phyloP scores from a whole-genome alignment of 2,113 vertebrate genomes.

The Microtus pennsylvanicus region DNA sequence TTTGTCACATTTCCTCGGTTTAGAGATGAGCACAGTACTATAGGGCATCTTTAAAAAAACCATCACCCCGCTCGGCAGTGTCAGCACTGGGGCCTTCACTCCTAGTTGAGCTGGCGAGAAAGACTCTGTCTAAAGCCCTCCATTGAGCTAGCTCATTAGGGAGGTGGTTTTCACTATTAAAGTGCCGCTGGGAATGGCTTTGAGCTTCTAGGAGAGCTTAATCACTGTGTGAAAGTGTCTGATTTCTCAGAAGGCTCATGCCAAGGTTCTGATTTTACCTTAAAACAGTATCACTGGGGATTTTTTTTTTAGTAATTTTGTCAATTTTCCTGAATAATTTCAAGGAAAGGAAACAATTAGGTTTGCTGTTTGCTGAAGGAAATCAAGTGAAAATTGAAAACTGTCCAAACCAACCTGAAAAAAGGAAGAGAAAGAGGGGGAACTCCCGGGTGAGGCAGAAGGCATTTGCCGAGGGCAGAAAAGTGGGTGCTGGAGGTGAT shows the following conservation, averaged over 20 bases:
- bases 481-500: fast-evolving
- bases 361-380: not conserved
- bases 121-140: not conserved
- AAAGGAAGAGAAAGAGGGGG: not conserved
- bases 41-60: not conserved
- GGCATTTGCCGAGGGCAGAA: not conserved
- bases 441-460: not conserved
- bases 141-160: not conserved
- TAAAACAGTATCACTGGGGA: not conserved
- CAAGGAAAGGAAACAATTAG: slow-evolving; percentile 14
- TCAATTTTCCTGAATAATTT: slow-evolving; percentile 32
- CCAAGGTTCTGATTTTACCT: not conserved
- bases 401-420: not conserved
- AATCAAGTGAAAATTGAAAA: not conserved
- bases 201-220: not conserved
- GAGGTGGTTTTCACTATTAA: not conserved
- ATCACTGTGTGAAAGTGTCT: not conserved
- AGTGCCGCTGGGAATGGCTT: not conserved
- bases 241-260: not conserved
- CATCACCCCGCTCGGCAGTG: not conserved
- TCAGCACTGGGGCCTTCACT: not conserved
- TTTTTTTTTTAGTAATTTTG: not conserved
- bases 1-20: slow-evolving; percentile 31
- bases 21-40: slow-evolving; percentile 5
- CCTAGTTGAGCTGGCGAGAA: not conserved